Base-by-base conservation (phyloP, 2,113 vertebrate species). In the Acanthisitta chloris region DNA sequence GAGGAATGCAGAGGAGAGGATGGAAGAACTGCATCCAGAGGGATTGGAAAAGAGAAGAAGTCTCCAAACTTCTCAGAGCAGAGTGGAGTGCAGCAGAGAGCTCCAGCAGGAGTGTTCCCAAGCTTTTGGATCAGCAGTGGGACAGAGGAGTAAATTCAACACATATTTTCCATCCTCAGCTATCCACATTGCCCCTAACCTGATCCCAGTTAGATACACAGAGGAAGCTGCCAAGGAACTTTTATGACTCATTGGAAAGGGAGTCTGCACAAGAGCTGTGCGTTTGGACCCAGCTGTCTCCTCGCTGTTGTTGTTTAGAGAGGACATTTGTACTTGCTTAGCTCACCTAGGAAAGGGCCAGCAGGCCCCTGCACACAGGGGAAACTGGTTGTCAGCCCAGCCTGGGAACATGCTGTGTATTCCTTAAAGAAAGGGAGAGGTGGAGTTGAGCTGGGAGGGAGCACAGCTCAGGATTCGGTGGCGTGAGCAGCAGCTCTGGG, bases 161-260 rank as follows among this genome's bases (percentile, higher is more conserved):
- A 48, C 80, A 74, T 94, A 96, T 96, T 97, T 97, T 97, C 96
- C 96, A 97, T 81, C 85, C 86, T 65, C 78, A 51, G 86, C 95
- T 94, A 74, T 96, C 83, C 81, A 36, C 88, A 31, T 49, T 97
- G 96, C 86, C 94, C 93, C 96, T 79, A 96, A 88, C 94, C 97
- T 97, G 97, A 97, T 97, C 97, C 96, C 95, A 91, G 88, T 92
- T 26, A 92, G 96, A 96, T 76, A 96, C n/a, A 81, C 90, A 45
- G 71, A 67, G 78, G 61, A 36, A 21, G 46, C 92, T 86, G 97
- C 92, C 96, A 97, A 94, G 95, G 54, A 94, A 43, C 59, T 83
- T 81, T 84, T 61, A 89, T 98, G 98, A 98, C 31, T 98, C 98
- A 98, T 89, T 64, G n/a, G 66, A 85, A 91, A 71, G 74, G 57